Evolutionary conservation across 2,888 invertebrate genomes (phyloP), one percentile per base, ranked within the genome.

Genomic region (Ophioninae sp.): DNA sequence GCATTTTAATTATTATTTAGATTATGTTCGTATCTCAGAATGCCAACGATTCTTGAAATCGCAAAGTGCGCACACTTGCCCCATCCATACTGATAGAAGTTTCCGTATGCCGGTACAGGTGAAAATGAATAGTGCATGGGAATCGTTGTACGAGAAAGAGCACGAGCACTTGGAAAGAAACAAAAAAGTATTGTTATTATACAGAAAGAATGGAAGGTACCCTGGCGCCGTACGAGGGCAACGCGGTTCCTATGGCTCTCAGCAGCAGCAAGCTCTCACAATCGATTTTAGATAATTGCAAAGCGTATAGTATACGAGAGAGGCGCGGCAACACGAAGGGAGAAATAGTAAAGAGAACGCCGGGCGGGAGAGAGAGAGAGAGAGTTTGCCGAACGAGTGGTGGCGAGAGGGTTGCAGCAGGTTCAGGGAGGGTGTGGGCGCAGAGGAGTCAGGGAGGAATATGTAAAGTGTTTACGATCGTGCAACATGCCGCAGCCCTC

Each of bases 381-480:
- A 84, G 79, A 79, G 84, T 76, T 81, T 83, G 83, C 83, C 78
- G 64, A 81, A 59, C 84, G 81, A 81, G 71, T 67, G 68, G 71
- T 64, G 80, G 67, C 10, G 74, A 73, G 86, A 78, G 86, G 82
- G 86, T 87, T 88, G 88, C 86, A 86, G 87, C 85, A 81, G 83
- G 84, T 82, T 58, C 75, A 67, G 78, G 81, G 79, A 83, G 88
- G 87, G 89, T 69, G 22, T 20, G 17, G 44, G 64, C 17, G 51
- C 51, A 68, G 86, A 84, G 71, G 79, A 75, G 76, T 82, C 83
- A 86, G 87, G 86, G 88, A 89, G 88, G 90, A 89, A 90, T 90
- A 91, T 91, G 91, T 89, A 89, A 91, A 92, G 91, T 91, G 91
- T 91, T 91, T 92, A 91, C 89, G 92, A 91, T 90, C 91, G 91